phyloP scores from a whole-genome alignment of 1,140 invertebrate species.

The Ceratoteleas bidentatus region DNA sequence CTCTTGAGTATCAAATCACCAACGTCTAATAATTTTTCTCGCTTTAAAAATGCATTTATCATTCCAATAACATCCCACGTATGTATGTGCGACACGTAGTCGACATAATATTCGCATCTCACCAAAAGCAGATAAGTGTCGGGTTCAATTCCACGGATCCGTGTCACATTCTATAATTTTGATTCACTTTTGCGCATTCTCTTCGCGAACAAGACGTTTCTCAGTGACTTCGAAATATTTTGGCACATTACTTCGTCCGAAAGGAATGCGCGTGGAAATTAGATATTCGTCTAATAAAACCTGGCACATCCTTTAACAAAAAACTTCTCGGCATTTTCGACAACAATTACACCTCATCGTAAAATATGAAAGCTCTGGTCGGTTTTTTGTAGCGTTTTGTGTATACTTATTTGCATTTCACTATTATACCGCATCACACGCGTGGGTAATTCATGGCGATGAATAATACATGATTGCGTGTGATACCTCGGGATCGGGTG shows the following conservation, averaged over 20 bases:
- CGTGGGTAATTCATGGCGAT: too few species aligned
- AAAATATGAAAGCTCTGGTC: background rate
- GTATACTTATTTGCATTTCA: conserved; percentile 27
- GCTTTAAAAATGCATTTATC: conserved; percentile 31
- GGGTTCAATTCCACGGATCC: conserved; percentile 20
- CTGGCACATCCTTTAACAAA: background rate
- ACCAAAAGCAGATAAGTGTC: conserved; percentile 27
- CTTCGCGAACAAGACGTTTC: conserved; percentile 17
- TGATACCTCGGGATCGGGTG: too few species aligned
- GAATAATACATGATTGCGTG: too few species aligned
- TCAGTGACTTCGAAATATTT: conserved; percentile 16
- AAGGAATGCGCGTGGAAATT: background rate
- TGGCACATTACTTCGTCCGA: background rate
- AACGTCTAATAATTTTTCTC: background rate
- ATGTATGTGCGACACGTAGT: conserved; percentile 30
- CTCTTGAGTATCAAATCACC: background rate
- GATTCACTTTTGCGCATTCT: conserved; percentile 31
- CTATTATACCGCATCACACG: too few species aligned
- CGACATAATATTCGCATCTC: conserved; percentile 27
- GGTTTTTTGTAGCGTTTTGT: background rate
- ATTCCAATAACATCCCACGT: background rate
- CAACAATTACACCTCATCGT: conserved; percentile 3
- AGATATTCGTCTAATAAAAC: conserved; percentile 1
- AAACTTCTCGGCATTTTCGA: background rate
- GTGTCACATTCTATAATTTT: conserved; percentile 45